Conservation (phyloP, 2,113 vertebrate species). For the Labeo catla region DNA sequence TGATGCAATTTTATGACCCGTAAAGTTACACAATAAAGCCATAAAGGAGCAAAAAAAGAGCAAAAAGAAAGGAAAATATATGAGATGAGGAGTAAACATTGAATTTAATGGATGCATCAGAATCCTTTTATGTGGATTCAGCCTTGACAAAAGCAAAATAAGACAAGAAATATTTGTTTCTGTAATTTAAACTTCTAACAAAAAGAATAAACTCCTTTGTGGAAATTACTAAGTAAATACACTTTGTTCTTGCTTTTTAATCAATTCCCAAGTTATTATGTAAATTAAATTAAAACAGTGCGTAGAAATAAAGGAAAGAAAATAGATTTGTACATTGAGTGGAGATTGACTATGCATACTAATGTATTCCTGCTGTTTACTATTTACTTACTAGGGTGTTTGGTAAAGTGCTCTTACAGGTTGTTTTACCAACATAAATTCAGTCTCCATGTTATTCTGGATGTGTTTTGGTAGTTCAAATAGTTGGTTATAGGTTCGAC, state of each 20-base stretch:
- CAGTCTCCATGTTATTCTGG: not conserved
- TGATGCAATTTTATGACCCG: not conserved
- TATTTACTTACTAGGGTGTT: too few species aligned
- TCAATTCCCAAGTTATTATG: not conserved
- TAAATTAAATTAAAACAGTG: not conserved
- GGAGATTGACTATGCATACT: not conserved
- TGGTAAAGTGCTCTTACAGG: too few species aligned
- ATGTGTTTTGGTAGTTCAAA: not conserved
- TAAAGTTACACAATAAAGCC: constrained; percentile 8
- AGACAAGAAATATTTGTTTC: not conserved
- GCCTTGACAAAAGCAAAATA: not conserved
- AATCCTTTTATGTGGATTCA: constrained; percentile 13
- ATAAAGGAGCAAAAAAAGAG: not conserved
- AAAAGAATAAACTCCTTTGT: not conserved
- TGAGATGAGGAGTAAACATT: not conserved
- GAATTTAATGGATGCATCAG: not conserved
- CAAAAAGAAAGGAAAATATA: not conserved
- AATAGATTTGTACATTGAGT: not conserved
- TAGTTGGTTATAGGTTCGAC: not conserved
- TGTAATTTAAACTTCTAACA: not conserved
- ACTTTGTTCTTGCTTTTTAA: constrained; percentile 16
- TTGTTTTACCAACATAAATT: too few species aligned
- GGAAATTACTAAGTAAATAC: not conserved
- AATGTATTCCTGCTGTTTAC: not conserved
- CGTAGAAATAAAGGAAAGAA: not conserved